These are phyloP conservation scores for Chalcosyrphus nemorum DNA, from an alignment of 2,888 invertebrate species.

Conservation along the genomic window DNA sequence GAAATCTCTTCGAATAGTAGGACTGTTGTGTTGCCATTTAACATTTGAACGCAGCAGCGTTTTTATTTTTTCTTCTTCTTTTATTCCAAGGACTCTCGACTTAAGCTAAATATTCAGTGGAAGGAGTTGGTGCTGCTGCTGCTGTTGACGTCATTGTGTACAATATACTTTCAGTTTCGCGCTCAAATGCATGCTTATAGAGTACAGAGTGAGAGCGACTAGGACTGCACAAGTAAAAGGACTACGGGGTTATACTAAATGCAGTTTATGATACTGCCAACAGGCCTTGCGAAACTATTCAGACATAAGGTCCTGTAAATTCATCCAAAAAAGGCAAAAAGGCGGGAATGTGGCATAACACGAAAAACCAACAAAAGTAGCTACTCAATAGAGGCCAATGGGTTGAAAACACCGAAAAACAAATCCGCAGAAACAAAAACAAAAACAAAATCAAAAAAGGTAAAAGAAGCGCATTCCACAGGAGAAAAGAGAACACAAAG, in stretches of 20 bases:
- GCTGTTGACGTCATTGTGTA: conserved; percentile 45
- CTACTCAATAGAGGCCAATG: conserved; percentile 51
- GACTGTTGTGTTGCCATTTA: conserved; percentile 40
- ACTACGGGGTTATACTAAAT: conserved; percentile 4
- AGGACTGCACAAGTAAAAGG: neutral
- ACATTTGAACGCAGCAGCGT: conserved; percentile 50
- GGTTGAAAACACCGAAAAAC: conserved; percentile 26
- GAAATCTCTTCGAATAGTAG: conserved; percentile 6
- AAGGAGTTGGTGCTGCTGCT: conserved; percentile 17
- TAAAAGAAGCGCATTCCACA: too few species aligned
- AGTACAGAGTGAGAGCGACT: conserved; percentile 32
- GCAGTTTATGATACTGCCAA: conserved; percentile 41
- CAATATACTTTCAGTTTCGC: conserved; percentile 59
- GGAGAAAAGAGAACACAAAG: conserved; percentile 23
- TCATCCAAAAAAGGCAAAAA: conserved; percentile 47
- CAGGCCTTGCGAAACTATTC: conserved; percentile 55
- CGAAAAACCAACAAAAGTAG: conserved; percentile 52
- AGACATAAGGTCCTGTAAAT: conserved; percentile 63
- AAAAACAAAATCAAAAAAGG: conserved; percentile 28
- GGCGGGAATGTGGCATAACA: conserved; percentile 43
- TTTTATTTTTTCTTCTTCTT: neutral
- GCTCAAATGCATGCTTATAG: conserved; percentile 35
- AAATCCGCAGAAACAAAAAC: conserved; percentile 28
- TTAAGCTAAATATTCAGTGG: conserved; percentile 26
- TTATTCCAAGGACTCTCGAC: conserved; percentile 24